phyloP scores from a whole-genome alignment of 2,113 vertebrate genomes.

The Oncorhynchus kisutch region DNA sequence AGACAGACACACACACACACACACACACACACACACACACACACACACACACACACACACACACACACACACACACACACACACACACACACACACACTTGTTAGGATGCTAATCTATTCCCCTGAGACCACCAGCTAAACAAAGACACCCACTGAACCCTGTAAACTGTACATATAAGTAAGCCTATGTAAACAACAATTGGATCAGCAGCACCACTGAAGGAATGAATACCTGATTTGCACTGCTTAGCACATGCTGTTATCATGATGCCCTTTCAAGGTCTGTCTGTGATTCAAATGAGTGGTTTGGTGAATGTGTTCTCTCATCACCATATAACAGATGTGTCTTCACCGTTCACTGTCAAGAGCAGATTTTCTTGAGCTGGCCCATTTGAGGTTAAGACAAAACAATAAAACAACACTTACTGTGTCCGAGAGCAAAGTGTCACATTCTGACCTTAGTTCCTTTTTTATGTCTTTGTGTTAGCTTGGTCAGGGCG shows the following conservation, averaged over 20 bases:
- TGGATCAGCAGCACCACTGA: background rate
- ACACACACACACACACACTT: background rate
- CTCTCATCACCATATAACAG: background rate
- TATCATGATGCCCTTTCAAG: background rate
- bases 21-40: too few relatives aligned
- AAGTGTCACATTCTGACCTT: too few relatives aligned
- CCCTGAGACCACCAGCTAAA: background rate
- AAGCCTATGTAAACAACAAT: background rate
- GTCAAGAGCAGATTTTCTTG: background rate
- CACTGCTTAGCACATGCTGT: background rate
- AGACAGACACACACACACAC: background rate
- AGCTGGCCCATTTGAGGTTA: background rate
- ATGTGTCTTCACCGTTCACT: background rate
- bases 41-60: too few relatives aligned
- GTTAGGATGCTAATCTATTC: background rate
- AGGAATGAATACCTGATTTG: constrained; percentile 1
- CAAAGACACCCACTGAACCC: background rate
- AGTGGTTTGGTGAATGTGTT: background rate
- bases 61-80: background rate
- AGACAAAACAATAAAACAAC: background rate
- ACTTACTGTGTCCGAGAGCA: background rate
- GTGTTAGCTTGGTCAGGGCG: too few relatives aligned
- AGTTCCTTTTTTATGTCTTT: too few relatives aligned
- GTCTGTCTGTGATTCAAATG: background rate
- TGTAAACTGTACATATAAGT: background rate